Percentiles rank a stretch among this genome's conserved stretches.
These are phyloP conservation scores for Linepithema humile DNA, from an alignment of 1,140 invertebrate genomes.

Conservation along the genomic window DNA sequence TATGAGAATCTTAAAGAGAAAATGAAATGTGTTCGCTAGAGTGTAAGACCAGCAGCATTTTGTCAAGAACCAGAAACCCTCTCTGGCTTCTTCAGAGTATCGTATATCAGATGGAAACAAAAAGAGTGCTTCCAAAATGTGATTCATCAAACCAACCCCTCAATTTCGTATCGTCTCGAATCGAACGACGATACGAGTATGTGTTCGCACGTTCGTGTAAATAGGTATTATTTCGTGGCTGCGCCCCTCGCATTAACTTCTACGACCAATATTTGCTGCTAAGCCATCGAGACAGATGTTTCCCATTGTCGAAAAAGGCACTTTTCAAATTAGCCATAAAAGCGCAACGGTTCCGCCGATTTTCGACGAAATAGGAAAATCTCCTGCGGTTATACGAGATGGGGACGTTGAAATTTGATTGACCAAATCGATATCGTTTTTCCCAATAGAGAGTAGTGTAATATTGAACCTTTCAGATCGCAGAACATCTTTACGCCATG, in stretches of 20 bases:
- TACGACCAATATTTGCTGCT: constrained; percentile 68
- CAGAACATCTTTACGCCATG: background rate
- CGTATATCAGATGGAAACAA: background rate
- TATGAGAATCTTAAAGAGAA: too few relatives aligned
- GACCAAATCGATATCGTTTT: background rate
- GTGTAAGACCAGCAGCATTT: background rate
- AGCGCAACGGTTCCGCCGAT: constrained; percentile 5
- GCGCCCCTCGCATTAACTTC: constrained; percentile 61
- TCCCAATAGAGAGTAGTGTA: background rate
- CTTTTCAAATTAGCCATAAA: constrained; percentile 65
- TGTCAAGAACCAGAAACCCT: background rate
- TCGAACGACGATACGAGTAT: constrained; percentile 32
- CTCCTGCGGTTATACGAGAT: background rate
- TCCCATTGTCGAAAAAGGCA: constrained; percentile 41
- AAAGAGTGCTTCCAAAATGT: constrained; percentile 2
- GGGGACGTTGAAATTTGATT: background rate
- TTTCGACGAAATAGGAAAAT: constrained; percentile 42
- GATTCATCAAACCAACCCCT: constrained; percentile 50
- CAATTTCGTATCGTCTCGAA: constrained; percentile 21
- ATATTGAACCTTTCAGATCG: background rate
- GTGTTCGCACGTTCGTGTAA: constrained; percentile 43
- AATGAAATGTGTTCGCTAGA: background rate
- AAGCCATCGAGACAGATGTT: constrained; percentile 76
- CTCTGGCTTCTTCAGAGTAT: background rate
- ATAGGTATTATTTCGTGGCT: constrained; percentile 54